Percentiles rank a stretch among this genome's conserved stretches.
These are phyloP conservation scores for Sus scrofa DNA, from an alignment of 2,113 vertebrate species.

Conservation along the genomic window DNA sequence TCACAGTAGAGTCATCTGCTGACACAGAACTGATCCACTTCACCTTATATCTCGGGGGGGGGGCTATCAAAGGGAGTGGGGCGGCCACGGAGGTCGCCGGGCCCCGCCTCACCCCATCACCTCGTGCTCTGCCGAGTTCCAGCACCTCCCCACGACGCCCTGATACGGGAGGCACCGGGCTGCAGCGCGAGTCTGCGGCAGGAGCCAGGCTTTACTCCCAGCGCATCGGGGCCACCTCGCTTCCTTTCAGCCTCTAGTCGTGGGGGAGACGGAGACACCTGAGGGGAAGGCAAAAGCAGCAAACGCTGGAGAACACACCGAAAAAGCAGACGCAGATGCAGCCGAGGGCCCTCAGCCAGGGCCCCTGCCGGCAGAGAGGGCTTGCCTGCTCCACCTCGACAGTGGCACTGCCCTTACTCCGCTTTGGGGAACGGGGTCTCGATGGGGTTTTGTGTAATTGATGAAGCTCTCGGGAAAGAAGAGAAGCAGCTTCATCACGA, in stretches of 20 bases:
- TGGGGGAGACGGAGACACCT: not conserved
- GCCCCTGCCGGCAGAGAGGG: rapidly evolving
- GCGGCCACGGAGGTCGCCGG: rapidly evolving
- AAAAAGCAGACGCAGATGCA: not conserved
- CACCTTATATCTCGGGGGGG: rapidly evolving
- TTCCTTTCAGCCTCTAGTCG: not conserved
- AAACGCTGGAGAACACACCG: not conserved
- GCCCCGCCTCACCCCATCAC: not conserved
- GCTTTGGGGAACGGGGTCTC: not conserved
- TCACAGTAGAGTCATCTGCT: not conserved
- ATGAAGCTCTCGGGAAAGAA: not conserved
- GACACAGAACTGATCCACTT: not conserved
- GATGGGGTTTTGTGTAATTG: not conserved
- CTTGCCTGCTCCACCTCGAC: too few relatives aligned
- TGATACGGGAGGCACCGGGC: rapidly evolving
- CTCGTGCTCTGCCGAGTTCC: not conserved
- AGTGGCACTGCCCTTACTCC: too few relatives aligned
- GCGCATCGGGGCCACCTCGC: not conserved
- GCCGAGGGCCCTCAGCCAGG: rapidly evolving
- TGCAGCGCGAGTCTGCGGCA: too few relatives aligned
- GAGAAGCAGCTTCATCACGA: not conserved
- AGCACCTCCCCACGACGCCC: not conserved
- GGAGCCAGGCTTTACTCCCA: not conserved
- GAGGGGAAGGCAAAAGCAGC: not conserved
- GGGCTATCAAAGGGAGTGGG: not conserved